These are phyloP conservation scores for Rhabdomys dilectus DNA, from an alignment of 2,113 vertebrate genomes.

Conservation along the genomic window DNA sequence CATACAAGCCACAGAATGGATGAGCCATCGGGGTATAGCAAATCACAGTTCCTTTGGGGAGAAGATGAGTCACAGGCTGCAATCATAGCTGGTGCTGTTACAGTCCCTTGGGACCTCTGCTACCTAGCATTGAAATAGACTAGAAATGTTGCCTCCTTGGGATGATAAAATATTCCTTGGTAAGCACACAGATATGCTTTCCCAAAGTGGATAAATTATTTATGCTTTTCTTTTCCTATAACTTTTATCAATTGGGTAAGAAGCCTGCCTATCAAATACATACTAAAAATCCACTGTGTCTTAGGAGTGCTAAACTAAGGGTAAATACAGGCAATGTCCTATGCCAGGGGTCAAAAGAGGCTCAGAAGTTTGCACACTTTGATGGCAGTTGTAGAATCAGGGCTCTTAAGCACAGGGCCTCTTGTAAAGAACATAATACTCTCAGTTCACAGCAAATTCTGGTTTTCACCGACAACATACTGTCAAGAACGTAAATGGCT, in stretches of 20 bases:
- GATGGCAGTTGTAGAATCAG: neutral
- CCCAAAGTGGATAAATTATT: constrained; percentile 76
- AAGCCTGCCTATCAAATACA: neutral
- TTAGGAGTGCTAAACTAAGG: neutral
- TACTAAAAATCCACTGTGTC: constrained; percentile 23
- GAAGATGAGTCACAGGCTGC: constrained; percentile 63
- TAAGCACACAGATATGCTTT: constrained; percentile 65
- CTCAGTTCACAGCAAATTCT: constrained; percentile 53
- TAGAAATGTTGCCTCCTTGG: constrained; percentile 53
- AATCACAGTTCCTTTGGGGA: constrained; percentile 55
- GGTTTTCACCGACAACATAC: constrained; percentile 29
- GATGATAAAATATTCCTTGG: constrained; percentile 68
- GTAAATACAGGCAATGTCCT: neutral
- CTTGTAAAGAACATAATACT: neutral
- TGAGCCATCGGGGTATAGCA: constrained; percentile 46
- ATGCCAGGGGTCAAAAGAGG: neutral
- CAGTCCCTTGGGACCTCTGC: neutral
- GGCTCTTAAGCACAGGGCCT: neutral
- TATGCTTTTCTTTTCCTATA: constrained; percentile 42
- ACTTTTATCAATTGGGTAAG: constrained; percentile 53
- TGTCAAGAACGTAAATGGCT: constrained; percentile 49
- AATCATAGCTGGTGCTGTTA: constrained; percentile 15
- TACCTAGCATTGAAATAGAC: constrained; percentile 10
- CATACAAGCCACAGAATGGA: constrained; percentile 31
- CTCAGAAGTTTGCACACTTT: neutral